These are phyloP conservation scores for Danio tinwini DNA, from an alignment of 2,797 vertebrate species.

Conservation along the genomic window DNA sequence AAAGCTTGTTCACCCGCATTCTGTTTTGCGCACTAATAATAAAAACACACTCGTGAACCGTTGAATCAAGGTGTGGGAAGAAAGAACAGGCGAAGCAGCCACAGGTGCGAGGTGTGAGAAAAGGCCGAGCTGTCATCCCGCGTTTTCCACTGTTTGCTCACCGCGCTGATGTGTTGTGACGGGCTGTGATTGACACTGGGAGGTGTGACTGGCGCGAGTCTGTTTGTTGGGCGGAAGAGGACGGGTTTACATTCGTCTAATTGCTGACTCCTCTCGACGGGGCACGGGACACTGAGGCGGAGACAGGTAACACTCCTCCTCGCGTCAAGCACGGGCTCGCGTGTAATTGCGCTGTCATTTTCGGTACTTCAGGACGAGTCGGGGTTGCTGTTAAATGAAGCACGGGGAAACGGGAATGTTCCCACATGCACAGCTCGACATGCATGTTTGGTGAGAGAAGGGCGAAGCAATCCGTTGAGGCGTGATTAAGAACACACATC, in stretches of 20 bases:
- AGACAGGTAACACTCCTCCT: slow-evolving; percentile 73
- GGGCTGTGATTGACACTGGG: slow-evolving; percentile 76
- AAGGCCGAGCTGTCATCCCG: slow-evolving; percentile 61
- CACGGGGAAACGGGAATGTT: slow-evolving; percentile 53
- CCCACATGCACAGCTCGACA: slow-evolving; percentile 44
- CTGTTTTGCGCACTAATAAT: slow-evolving; percentile 27
- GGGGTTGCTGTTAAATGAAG: slow-evolving; percentile 57
- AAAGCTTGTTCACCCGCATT: slow-evolving; percentile 31
- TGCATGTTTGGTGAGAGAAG: slow-evolving; percentile 53
- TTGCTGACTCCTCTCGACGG: slow-evolving; percentile 74
- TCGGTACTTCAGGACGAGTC: slow-evolving; percentile 72
- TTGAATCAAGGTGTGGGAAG: slow-evolving; percentile 44
- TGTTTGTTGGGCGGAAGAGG: slow-evolving; percentile 70
- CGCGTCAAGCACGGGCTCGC: slow-evolving; percentile 60
- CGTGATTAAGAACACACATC: slow-evolving; percentile 51
- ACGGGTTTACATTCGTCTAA: slow-evolving; percentile 76
- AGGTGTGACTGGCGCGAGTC: slow-evolving; percentile 71
- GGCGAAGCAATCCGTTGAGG: slow-evolving; percentile 38
- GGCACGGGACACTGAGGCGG: slow-evolving; percentile 67
- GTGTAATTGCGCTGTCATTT: slow-evolving; percentile 74
- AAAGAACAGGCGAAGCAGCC: slow-evolving; percentile 24
- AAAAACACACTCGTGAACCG: slow-evolving; percentile 40
- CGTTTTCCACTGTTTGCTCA: slow-evolving; percentile 72
- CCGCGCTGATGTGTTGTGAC: slow-evolving; percentile 77
- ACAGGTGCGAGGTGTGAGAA: slow-evolving; percentile 63